Evolutionary conservation across 2,888 invertebrate species (phyloP).

Genomic region (Steromphala cineraria): DNA sequence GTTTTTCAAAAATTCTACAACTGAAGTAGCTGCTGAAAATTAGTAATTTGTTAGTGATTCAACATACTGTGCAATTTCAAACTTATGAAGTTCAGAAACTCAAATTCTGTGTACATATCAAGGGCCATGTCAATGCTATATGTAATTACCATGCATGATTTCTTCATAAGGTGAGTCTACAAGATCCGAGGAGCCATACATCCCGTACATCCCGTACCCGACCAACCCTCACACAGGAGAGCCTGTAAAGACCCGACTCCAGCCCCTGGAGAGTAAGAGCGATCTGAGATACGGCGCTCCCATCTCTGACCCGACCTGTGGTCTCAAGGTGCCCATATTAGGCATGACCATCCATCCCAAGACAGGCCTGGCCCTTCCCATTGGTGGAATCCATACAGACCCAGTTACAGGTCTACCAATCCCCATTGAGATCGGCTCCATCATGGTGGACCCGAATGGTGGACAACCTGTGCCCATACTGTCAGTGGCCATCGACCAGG

Average conservation of each 20-base stretch:
- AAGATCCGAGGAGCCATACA: constrained; percentile 60
- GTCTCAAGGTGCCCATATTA: constrained; percentile 71
- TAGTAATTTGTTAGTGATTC: no score
- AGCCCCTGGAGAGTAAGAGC: constrained; percentile 57
- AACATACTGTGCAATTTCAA: no score
- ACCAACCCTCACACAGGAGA: constrained; percentile 52
- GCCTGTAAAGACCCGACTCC: constrained; percentile 61
- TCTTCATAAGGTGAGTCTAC: constrained; percentile 63
- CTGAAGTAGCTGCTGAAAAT: no score
- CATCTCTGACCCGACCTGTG: constrained; percentile 67
- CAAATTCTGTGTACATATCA: no score
- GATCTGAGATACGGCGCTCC: constrained; percentile 67
- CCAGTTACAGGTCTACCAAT: constrained; percentile 70
- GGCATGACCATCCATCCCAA: constrained; percentile 71
- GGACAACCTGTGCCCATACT: constrained; percentile 70
- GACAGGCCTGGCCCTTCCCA: constrained; percentile 67
- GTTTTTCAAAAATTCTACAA: no score
- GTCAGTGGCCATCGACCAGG: constrained; percentile 64
- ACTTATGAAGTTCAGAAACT: no score
- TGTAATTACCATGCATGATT: no score
- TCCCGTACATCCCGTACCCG: constrained; percentile 71
- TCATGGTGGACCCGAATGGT: constrained; percentile 70
- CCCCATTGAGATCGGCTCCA: constrained; percentile 71
- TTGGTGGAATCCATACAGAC: constrained; percentile 71
- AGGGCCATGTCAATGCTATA: no score